Base-by-base conservation (phyloP, 2,888 invertebrate species). In the Muscina levida region DNA sequence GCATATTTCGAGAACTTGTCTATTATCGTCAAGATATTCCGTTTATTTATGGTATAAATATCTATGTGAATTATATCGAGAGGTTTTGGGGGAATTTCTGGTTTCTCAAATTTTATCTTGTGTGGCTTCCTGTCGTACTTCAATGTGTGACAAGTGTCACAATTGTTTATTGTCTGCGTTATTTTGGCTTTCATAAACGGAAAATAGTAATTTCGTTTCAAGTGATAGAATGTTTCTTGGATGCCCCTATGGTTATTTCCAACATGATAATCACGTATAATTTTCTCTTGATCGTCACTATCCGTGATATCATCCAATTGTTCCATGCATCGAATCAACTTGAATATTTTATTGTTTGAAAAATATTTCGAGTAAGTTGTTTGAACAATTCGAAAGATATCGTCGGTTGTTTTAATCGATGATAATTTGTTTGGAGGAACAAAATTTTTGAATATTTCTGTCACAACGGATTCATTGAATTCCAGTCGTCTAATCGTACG, bases 301-400 rank as follows among this genome's bases (percentile, higher is more conserved):
- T 15, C 31, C n/a, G n/a, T n/a, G n/a, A 62, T n/a, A 11, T 72
- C 72, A 1, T 48, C 0, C 13, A 44, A 4, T 31, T 44, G 2
- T 1, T 56, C 37, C 37, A 26, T 73, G n/a, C 67, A 67, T 1
- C 59, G n/a, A 15, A 74, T 6, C 4, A 70, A 11, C 42, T 59
- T 42, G 17, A 62, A 62, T n/a, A 53, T n/a, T 68, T 39, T 42
- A 19, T 1, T 57, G 6, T 66, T 1, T 1, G 72, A 56, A 62
- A 82, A 82, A 15, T 66, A 76, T 75, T 81, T 76, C 2, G 79
- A 75, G 37, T 76, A 83, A 13, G 68, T 66, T 0, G 10, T 48
- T 26, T 73, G 73, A 46, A 73, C 19, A 5, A 73, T 22, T 13
- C 8, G 17, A 15, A 67, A 42, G 11, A 42, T 71, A 1, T 71